These are phyloP conservation scores for Lagorchestes hirsutus DNA, from an alignment of 2,797 vertebrate genomes.

Conservation along the genomic window DNA sequence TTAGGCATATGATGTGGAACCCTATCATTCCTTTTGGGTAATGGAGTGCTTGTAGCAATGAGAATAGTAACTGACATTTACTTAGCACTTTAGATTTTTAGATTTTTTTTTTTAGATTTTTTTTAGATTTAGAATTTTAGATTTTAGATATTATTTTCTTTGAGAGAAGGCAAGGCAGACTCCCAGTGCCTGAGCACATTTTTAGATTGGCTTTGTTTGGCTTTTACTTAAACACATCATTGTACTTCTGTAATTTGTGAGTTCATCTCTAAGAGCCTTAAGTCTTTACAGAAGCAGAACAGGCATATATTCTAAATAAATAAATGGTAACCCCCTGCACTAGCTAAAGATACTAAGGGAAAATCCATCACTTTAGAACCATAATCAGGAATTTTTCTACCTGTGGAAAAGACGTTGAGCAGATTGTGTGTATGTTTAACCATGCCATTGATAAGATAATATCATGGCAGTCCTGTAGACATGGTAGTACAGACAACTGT, in stretches of 20 bases:
- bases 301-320: background rate
- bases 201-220: background rate
- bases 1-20: background rate
- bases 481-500: background rate
- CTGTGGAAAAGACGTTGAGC: background rate
- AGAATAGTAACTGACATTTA: constrained; percentile 10
- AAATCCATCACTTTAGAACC: background rate
- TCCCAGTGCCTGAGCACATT: background rate
- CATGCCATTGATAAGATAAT: background rate
- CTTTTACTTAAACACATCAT: background rate
- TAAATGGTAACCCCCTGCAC: background rate
- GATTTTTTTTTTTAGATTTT: too few species aligned
- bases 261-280: background rate
- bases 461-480: background rate
- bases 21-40: background rate
- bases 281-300: background rate
- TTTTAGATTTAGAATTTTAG: too few species aligned
- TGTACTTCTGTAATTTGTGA: background rate
- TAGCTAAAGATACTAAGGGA: background rate
- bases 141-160: background rate
- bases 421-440: background rate
- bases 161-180: background rate
- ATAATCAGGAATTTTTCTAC: background rate
- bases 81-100: background rate
- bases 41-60: background rate